phyloP scores from a whole-genome alignment of 2,888 invertebrate genomes.

The Sepiola atlantica region DNA sequence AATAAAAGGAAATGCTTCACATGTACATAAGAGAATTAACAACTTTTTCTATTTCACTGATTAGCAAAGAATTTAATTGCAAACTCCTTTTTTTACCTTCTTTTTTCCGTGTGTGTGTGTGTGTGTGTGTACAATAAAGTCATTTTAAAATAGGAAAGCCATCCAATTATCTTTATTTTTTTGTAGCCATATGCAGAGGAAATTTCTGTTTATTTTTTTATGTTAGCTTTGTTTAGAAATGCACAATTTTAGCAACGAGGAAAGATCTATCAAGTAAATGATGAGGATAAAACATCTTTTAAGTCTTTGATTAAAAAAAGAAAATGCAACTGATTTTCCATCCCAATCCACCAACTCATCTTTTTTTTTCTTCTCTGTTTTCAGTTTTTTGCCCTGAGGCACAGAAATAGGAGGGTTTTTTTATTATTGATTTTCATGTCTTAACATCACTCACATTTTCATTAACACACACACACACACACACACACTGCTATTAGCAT shows the following conservation, averaged over 20 bases:
- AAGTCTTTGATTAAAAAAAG: neutral
- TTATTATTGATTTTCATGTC: neutral
- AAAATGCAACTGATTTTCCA: neutral
- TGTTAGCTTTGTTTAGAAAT: neutral
- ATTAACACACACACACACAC: neutral
- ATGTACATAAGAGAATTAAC: slow-evolving; percentile 20
- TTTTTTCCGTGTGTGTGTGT: neutral
- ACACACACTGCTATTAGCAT: neutral
- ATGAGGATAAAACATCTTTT: neutral
- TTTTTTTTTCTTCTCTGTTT: neutral
- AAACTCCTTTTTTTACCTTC: neutral
- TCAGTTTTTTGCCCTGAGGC: neutral
- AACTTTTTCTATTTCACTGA: neutral
- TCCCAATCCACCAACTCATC: neutral
- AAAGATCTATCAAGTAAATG: neutral
- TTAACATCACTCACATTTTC: neutral
- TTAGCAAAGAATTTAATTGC: neutral
- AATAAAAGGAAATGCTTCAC: neutral
- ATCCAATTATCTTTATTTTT: neutral
- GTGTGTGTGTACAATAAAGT: neutral
- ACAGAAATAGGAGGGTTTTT: neutral
- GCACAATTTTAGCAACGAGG: neutral
- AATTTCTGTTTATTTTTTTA: neutral
- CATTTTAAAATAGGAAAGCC: neutral
- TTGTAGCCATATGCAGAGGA: neutral